Base-by-base conservation (phyloP, 1,140 invertebrate species). In the Aphelenchoides avenae region DNA sequence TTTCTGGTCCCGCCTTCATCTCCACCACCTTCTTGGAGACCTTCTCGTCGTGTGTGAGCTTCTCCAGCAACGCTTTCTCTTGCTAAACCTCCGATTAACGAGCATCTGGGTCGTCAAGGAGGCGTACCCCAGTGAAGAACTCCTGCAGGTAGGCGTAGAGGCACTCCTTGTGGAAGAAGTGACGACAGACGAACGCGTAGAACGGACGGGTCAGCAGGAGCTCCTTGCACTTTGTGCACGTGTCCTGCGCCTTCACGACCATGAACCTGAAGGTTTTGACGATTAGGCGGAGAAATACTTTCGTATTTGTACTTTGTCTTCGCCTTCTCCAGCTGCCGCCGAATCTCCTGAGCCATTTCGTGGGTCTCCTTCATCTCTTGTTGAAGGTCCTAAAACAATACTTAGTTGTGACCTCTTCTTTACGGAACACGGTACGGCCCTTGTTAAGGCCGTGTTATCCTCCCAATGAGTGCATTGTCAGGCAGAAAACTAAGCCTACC, bases 91-190 rank as follows among this genome's bases (percentile, higher is more conserved):
- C 9, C 1, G 15, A 1, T 36, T 53, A n/a, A n/a, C n/a, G n/a
- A n/a, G 36, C 26, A 13, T n/a, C n/a, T 20, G 26, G 54, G 20
- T 33, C 29, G 36, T 42, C 4, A 55, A 55, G 6, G 7, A 15
- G 22, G 20, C 40, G 24, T 34, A 22, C 13, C n/a, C 41, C 29
- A 53, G 42, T 39, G 33, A 15, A 15, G 30, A n/a, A n/a, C n/a
- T n/a, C 42, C 52, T 60, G 43, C 36, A 92, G 81, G 73, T 91
- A 87, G 26, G 84, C 82, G 6, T 87, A 83, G n/a, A 97, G 81
- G 79, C 93, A 98, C 78, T 94, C 89, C 26, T 84, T 84, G 78
- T 98, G 93, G 78, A 96, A 95, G 73, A 85, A 86, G 79, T 98
- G 93, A 27, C 85, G 84, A 80, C 93, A 98, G 0, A 89, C 89